Evolutionary conservation across 1,140 invertebrate species (phyloP).

Genomic region (Macrobrachium rosenbergii): DNA sequence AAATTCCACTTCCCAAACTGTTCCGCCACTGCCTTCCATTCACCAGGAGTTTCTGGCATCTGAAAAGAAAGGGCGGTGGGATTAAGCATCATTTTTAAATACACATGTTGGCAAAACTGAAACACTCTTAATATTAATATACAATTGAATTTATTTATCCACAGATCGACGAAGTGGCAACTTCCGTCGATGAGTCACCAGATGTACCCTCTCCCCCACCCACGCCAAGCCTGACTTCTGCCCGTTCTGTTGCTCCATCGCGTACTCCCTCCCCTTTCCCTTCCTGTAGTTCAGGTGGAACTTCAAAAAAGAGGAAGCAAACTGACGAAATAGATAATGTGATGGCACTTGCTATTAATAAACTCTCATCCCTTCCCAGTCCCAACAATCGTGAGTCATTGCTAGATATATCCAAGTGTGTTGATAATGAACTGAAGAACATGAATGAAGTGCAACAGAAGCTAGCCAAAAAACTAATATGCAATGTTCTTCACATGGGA

Average conservation of each 20-base stretch:
- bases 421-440: conserved; percentile 8
- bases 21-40: too few species aligned
- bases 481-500: too few species aligned
- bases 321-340: too few species aligned
- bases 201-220: background rate
- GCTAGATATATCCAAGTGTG: background rate
- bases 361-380: conserved; percentile 13
- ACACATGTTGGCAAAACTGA: too few species aligned
- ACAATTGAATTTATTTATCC: too few species aligned
- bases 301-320: conserved; percentile 30
- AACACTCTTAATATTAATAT: too few species aligned
- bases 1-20: too few species aligned
- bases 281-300: background rate
- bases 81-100: too few species aligned
- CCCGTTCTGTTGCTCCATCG: background rate
- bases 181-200: background rate
- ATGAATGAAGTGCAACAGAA: too few species aligned
- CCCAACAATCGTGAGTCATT: background rate
- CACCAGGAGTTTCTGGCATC: too few species aligned
- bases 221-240: conserved; percentile 11
- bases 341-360: conserved; percentile 16
- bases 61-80: too few species aligned
- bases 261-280: background rate
- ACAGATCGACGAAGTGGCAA: background rate
- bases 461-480: too few species aligned